These are phyloP conservation scores for Scaeva pyrastri DNA, from an alignment of 2,888 invertebrate genomes.

Conservation along the genomic window DNA sequence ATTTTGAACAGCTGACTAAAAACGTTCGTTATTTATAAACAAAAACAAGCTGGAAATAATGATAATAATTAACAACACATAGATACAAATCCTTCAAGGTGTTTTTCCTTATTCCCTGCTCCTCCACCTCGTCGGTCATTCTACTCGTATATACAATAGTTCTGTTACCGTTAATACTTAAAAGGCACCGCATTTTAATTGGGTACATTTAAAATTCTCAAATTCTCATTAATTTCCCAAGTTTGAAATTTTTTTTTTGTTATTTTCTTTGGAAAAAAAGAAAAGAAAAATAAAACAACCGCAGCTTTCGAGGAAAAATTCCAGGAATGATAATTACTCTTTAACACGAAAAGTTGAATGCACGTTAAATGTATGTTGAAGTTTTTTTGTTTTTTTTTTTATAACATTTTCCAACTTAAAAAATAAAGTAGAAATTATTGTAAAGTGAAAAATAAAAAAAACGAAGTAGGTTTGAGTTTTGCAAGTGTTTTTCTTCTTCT, in stretches of 20 bases:
- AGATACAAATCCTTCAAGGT: background rate
- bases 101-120: background rate
- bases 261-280: slow-evolving; percentile 1
- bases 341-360: slow-evolving; percentile 43
- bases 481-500: slow-evolving; percentile 7
- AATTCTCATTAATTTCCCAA: slow-evolving; percentile 25
- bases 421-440: background rate
- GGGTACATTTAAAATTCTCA: slow-evolving; percentile 34
- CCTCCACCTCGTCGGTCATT: too few species aligned
- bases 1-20: too few species aligned
- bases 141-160: too few species aligned
- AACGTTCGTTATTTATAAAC: too few species aligned
- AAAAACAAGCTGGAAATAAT: too few species aligned
- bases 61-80: background rate
- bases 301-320: slow-evolving; percentile 9
- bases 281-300: too few species aligned
- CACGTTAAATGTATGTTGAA: background rate
- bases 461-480: background rate
- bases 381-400: background rate
- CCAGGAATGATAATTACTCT: slow-evolving; percentile 43
- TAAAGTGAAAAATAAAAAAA: background rate
- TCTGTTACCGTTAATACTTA: background rate
- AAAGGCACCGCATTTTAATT: slow-evolving; percentile 4
- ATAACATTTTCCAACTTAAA: too few species aligned
- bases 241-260: slow-evolving; percentile 5